phyloP scores from a whole-genome alignment of 1,140 invertebrate species.

The Drosophila sturtevanti region DNA sequence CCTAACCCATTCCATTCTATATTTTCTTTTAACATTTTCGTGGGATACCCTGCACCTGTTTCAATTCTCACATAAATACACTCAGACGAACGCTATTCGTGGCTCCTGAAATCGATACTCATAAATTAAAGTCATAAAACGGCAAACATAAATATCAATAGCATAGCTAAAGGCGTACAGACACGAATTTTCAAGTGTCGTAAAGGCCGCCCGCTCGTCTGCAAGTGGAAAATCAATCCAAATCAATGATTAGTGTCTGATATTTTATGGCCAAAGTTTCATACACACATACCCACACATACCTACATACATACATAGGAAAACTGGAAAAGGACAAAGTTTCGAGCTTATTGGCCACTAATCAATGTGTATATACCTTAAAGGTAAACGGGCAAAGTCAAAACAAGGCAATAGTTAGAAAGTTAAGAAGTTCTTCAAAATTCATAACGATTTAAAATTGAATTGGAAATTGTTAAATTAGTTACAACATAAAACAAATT shows the following conservation, averaged over 20 bases:
- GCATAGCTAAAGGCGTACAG: slow-evolving; percentile 29
- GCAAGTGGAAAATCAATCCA: slow-evolving; percentile 36
- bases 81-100: not conserved
- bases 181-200: slow-evolving; percentile 53
- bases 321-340: not conserved
- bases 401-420: not conserved
- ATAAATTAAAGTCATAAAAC: slow-evolving; percentile 67
- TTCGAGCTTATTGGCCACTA: not conserved
- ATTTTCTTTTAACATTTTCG: slow-evolving; percentile 10
- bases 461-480: too few relatives aligned
- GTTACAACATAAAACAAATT: too few relatives aligned
- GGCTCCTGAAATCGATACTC: slow-evolving; percentile 58
- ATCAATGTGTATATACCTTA: not conserved
- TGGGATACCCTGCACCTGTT: slow-evolving; percentile 55
- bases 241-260: slow-evolving; percentile 27
- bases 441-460: too few relatives aligned
- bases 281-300: not conserved
- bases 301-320: too few relatives aligned
- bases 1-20: slow-evolving; percentile 16
- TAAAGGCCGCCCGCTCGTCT: slow-evolving; percentile 15
- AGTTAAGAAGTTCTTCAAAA: not conserved
- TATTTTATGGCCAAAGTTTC: slow-evolving; percentile 37
- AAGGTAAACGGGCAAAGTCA: not conserved
- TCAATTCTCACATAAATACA: slow-evolving; percentile 45
- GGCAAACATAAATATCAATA: slow-evolving; percentile 59